A percentile compares a stretch with the other conserved stretches of the same genome.
Conservation (phyloP, 2,888 invertebrate species). For the Amorpha juglandis region DNA sequence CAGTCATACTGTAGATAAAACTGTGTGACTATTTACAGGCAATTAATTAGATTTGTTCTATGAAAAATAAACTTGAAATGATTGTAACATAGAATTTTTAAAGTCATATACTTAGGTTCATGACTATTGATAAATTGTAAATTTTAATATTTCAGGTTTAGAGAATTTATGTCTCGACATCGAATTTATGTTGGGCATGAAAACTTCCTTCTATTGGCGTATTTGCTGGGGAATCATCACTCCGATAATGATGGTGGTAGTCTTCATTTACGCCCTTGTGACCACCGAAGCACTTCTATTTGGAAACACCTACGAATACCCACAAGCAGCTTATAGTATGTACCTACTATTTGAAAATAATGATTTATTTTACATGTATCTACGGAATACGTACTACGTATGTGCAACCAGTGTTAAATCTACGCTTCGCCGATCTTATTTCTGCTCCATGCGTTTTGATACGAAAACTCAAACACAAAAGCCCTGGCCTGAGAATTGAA, state of each 20-base stretch:
- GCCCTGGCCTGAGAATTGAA: too few species aligned
- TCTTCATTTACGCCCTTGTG: conserved; percentile 89
- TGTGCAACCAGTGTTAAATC: not conserved
- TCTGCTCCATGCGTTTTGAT: too few species aligned
- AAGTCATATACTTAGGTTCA: too few species aligned
- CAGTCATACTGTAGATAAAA: too few species aligned
- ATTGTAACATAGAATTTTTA: too few species aligned
- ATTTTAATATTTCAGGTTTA: conserved; percentile 55
- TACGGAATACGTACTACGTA: not conserved
- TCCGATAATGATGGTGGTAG: conserved; percentile 87
- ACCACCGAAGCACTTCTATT: conserved; percentile 86
- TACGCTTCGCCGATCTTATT: too few species aligned
- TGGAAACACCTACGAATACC: conserved; percentile 83
- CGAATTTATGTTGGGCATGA: conserved; percentile 90
- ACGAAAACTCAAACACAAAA: too few species aligned
- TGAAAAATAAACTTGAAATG: too few species aligned
- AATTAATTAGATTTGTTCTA: too few species aligned
- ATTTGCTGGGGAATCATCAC: conserved; percentile 91
- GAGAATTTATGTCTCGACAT: conserved; percentile 85
- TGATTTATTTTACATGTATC: not conserved
- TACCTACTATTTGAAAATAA: conserved; percentile 26
- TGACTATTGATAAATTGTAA: not conserved
- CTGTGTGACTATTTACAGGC: too few species aligned
- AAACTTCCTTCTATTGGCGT: conserved; percentile 90
- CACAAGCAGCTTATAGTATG: conserved; percentile 85